Evolutionary conservation across 1,140 invertebrate genomes (phyloP).

Genomic region (Papilio helenus): DNA sequence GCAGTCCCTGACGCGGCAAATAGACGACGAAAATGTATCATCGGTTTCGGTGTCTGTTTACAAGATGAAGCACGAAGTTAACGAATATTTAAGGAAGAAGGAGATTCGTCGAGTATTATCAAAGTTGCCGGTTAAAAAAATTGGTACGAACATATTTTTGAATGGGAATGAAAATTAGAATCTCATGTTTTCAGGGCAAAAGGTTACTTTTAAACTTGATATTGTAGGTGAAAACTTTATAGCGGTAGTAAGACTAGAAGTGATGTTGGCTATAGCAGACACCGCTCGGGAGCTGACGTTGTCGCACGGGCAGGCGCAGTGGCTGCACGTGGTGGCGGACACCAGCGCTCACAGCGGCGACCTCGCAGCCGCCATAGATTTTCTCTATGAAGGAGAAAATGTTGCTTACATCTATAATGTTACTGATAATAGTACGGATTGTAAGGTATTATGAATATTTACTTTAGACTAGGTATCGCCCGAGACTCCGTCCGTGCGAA

Average conservation of each 20-base stretch:
- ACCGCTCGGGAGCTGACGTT: slow-evolving; percentile 86
- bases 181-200: no score
- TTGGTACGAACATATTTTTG: slow-evolving; percentile 57
- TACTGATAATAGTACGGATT: slow-evolving; percentile 80
- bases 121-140: slow-evolving; percentile 79
- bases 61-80: slow-evolving; percentile 81
- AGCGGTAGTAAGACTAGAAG: slow-evolving; percentile 78
- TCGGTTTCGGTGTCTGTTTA: slow-evolving; percentile 84
- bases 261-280: slow-evolving; percentile 85
- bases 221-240: slow-evolving; percentile 81
- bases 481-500: no score
- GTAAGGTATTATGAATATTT: slow-evolving; percentile 76
- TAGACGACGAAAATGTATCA: slow-evolving; percentile 72
- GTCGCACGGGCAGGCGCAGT: slow-evolving; percentile 88
- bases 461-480: no score
- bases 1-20: slow-evolving; percentile 80
- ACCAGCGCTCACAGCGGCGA: slow-evolving; percentile 77
- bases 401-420: slow-evolving; percentile 91
- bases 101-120: slow-evolving; percentile 82
- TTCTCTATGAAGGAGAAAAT: slow-evolving; percentile 90
- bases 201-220: background rate
- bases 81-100: slow-evolving; percentile 76
- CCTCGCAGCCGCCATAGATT: slow-evolving; percentile 82
- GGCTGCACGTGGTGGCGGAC: slow-evolving; percentile 90
- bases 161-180: no score